A percentile compares a stretch with the other conserved stretches of the same genome.
phyloP scores from a whole-genome alignment of 2,797 vertebrate genomes.

The Bovichtus variegatus region DNA sequence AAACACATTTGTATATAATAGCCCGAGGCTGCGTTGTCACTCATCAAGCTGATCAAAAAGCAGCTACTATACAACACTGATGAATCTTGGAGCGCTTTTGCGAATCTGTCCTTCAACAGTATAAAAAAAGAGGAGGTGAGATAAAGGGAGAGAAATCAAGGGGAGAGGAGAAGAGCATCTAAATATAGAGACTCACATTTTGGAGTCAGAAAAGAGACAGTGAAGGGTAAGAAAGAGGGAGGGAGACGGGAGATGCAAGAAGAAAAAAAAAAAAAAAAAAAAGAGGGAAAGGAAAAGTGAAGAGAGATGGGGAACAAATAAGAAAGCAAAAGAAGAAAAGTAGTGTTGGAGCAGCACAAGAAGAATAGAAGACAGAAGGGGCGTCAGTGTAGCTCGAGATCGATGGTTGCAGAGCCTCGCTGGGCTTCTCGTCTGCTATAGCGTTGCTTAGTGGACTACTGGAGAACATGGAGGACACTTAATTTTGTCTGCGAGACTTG shows the following conservation, averaged over 20 bases:
- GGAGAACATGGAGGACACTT: conserved; percentile 46
- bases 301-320: conserved; percentile 44
- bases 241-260: conserved; percentile 43
- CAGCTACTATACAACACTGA: conserved; percentile 70
- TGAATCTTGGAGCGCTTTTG: conserved; percentile 71
- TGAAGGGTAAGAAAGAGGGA: conserved; percentile 71
- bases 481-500: conserved; percentile 29
- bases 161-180: conserved; percentile 79
- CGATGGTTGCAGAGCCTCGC: conserved; percentile 35
- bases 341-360: conserved; percentile 28
- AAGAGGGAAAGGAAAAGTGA: conserved; percentile 13
- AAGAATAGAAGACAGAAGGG: conserved; percentile 18
- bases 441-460: conserved; percentile 40
- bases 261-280: no score
- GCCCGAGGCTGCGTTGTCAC: conserved; percentile 75
- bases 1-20: conserved; percentile 75
- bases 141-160: conserved; percentile 79
- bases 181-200: conserved; percentile 83
- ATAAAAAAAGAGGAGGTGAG: conserved; percentile 69
- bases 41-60: conserved; percentile 83
- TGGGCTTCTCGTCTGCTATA: conserved; percentile 44
- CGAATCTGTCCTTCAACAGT: conserved; percentile 78
- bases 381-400: conserved; percentile 20
- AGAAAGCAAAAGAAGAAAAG: conserved; percentile 43
- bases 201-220: conserved; percentile 78